Conservation (phyloP, 2,113 vertebrate genomes). For the Tautogolabrus adspersus region DNA sequence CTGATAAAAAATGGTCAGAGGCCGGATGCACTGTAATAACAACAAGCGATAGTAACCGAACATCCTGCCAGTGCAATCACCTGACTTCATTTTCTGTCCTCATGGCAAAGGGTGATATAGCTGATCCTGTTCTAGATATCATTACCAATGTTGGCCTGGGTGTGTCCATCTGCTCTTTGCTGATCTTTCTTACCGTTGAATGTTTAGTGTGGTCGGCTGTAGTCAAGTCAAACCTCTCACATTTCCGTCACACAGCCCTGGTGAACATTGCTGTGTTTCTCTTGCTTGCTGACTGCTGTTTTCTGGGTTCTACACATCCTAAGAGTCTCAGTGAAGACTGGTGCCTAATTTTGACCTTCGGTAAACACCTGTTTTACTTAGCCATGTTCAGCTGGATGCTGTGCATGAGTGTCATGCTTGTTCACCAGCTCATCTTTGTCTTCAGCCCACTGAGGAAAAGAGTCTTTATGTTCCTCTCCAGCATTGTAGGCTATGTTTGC, state of each 20-base stretch:
- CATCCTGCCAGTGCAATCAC: constrained; percentile 87
- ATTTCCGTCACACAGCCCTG: constrained; percentile 91
- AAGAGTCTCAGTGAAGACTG: not conserved
- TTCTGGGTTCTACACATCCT: constrained; percentile 77
- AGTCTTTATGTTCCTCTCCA: constrained; percentile 85
- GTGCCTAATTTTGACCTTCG: constrained; percentile 84
- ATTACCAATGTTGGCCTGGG: constrained; percentile 87
- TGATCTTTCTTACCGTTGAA: constrained; percentile 88
- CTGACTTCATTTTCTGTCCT: constrained; percentile 93
- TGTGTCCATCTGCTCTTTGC: constrained; percentile 88
- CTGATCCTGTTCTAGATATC: constrained; percentile 46
- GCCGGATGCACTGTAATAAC: constrained; percentile 52
- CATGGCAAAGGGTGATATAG: constrained; percentile 80
- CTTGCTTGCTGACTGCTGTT: constrained; percentile 86
- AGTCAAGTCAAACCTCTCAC: constrained; percentile 91
- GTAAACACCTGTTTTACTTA: constrained; percentile 91
- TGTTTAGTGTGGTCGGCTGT: constrained; percentile 91
- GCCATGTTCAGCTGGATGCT: constrained; percentile 97
- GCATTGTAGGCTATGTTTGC: constrained; percentile 88
- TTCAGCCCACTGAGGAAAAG: constrained; percentile 90
- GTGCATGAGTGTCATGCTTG: constrained; percentile 91
- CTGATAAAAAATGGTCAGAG: not conserved
- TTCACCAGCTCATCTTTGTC: constrained; percentile 94
- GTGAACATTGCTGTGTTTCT: constrained; percentile 91
- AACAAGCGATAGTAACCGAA: not conserved